phyloP scores from a whole-genome alignment of 2,113 vertebrate genomes.

The Eptesicus fuscus region DNA sequence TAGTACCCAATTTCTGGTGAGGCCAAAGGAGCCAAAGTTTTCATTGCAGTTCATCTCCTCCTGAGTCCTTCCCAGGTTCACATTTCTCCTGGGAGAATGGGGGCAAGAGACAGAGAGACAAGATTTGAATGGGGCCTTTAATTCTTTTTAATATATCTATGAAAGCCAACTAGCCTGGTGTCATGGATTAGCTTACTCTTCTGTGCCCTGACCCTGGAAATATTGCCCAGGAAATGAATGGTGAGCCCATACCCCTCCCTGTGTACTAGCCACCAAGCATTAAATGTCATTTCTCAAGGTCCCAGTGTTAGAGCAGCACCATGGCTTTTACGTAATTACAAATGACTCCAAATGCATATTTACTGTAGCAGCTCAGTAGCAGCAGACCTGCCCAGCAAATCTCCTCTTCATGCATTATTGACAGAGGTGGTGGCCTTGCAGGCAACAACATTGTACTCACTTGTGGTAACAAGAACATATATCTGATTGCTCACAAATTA shows the following conservation, averaged over 20 bases:
- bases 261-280: neutral
- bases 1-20: neutral
- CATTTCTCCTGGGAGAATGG: neutral
- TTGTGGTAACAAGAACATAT: neutral
- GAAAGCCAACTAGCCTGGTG: neutral
- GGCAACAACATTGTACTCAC: neutral
- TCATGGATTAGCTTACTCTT: neutral
- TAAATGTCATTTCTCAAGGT: neutral
- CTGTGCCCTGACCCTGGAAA: neutral
- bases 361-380: neutral
- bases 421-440: neutral
- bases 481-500: neutral
- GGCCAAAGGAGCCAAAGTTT: neutral
- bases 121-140: neutral
- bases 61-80: neutral
- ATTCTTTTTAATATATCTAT: neutral
- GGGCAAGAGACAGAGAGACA: neutral
- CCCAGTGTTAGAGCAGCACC: neutral
- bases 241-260: neutral
- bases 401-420: neutral
- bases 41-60: neutral
- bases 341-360: neutral
- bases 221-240: neutral
- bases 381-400: neutral
- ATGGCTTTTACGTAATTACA: neutral